Conservation (phyloP, 1,140 invertebrate species). For the Atopsyche davidsoni region DNA sequence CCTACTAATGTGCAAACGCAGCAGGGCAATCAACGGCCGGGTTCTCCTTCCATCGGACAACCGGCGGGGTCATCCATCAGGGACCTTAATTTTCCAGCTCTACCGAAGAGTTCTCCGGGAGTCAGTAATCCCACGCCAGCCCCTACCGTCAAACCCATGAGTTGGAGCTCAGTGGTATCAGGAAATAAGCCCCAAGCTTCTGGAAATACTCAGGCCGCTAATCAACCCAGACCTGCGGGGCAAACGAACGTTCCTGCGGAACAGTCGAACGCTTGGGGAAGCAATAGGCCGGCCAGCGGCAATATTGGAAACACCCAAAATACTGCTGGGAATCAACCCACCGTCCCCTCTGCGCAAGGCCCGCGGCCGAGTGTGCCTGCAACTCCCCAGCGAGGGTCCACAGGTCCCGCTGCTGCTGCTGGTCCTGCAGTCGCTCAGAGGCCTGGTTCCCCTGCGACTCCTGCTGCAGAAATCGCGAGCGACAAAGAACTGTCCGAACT, state of each 20-base stretch:
- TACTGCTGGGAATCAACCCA: background rate
- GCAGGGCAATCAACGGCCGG: background rate
- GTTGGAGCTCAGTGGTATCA: conserved; percentile 21
- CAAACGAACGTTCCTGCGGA: too few relatives aligned
- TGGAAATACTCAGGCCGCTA: too few relatives aligned
- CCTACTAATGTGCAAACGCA: conserved; percentile 4
- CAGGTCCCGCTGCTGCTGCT: too few relatives aligned
- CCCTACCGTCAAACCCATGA: conserved; percentile 11
- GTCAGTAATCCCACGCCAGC: conserved; percentile 2
- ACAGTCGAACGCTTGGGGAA: too few relatives aligned
- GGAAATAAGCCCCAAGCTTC: too few relatives aligned
- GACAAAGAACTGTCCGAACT: conserved; percentile 60
- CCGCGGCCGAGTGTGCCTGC: conserved; percentile 2
- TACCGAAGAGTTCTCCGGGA: conserved; percentile 1
- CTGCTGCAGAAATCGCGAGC: conserved; percentile 35
- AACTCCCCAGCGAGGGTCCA: background rate
- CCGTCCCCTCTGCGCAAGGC: background rate
- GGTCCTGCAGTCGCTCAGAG: background rate
- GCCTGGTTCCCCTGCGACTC: conserved; percentile 20
- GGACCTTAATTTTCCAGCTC: conserved; percentile 13
- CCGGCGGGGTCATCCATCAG: background rate
- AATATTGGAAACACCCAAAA: too few relatives aligned
- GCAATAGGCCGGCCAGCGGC: too few relatives aligned
- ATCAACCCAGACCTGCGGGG: too few relatives aligned
- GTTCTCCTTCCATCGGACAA: background rate